phyloP scores from a whole-genome alignment of 2,888 invertebrate genomes.

The Serrognathus titanus region DNA sequence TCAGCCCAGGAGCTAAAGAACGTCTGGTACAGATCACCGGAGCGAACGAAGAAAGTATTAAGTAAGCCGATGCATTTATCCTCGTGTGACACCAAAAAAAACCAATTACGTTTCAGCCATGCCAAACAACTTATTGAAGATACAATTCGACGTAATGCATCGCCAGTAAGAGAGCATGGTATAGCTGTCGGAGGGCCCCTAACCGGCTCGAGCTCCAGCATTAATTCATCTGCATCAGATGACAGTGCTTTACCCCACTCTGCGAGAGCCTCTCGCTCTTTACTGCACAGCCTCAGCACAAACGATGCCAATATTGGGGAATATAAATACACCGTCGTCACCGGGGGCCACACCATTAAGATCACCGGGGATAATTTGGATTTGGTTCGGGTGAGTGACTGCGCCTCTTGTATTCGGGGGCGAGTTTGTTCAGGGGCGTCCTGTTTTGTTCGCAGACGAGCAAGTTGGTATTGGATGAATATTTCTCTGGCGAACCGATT shows the following conservation, averaged over 20 bases:
- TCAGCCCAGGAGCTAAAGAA: constrained; percentile 92
- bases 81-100: no score
- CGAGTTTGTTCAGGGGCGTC: not conserved
- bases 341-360: constrained; percentile 75
- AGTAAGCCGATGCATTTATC: constrained; percentile 64
- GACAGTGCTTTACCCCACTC: constrained; percentile 53
- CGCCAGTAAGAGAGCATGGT: constrained; percentile 74
- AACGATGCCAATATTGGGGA: constrained; percentile 82
- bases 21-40: constrained; percentile 94
- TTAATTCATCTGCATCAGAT: constrained; percentile 72
- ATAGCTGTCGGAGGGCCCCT: constrained; percentile 56
- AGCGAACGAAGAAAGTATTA: constrained; percentile 88
- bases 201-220: constrained; percentile 72
- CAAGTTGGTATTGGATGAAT: constrained; percentile 83
- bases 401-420: not conserved
- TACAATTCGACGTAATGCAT: constrained; percentile 92
- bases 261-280: constrained; percentile 56
- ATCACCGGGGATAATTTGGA: constrained; percentile 83
- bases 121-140: constrained; percentile 93
- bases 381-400: constrained; percentile 70
- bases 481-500: constrained; percentile 58
- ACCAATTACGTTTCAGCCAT: constrained; percentile 56
- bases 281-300: constrained; percentile 77
- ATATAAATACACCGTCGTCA: constrained; percentile 83
- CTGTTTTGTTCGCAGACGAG: constrained; percentile 61